phyloP scores from a whole-genome alignment of 2,888 invertebrate genomes.

The Argyra leucocephala region DNA sequence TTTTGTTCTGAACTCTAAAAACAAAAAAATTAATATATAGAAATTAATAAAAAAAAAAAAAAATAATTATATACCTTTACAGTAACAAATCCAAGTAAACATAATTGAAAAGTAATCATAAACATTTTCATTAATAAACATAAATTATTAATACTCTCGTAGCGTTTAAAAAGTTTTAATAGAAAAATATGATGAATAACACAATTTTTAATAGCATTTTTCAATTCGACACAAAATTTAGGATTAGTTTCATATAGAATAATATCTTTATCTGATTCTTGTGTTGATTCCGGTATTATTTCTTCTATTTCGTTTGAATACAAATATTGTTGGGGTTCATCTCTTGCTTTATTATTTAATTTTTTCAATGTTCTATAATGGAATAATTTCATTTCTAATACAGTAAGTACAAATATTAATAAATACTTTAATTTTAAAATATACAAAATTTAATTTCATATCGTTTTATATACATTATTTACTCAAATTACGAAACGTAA shows the following conservation, averaged over 20 bases:
- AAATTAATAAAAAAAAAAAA: too few species aligned
- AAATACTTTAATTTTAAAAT: too few species aligned
- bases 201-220: constrained; percentile 29
- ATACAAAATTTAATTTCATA: too few species aligned
- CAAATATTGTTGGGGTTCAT: constrained; percentile 30
- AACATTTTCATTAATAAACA: constrained; percentile 37
- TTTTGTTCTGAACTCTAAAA: not conserved
- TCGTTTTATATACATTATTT: too few species aligned
- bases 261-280: not conserved
- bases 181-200: constrained; percentile 36
- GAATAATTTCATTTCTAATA: constrained; percentile 9
- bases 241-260: constrained; percentile 18
- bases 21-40: not conserved
- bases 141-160: constrained; percentile 36
- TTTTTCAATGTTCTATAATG: constrained; percentile 25
- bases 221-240: constrained; percentile 26
- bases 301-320: constrained; percentile 26
- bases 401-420: too few species aligned
- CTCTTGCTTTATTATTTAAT: constrained; percentile 25
- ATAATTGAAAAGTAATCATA: constrained; percentile 34
- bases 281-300: not conserved
- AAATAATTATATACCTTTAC: constrained; percentile 31
- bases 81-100: constrained; percentile 35
- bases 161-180: constrained; percentile 28
- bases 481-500: too few species aligned